These are phyloP conservation scores for Adoxophyes honmai DNA, from an alignment of 1,140 invertebrate species.

Conservation along the genomic window DNA sequence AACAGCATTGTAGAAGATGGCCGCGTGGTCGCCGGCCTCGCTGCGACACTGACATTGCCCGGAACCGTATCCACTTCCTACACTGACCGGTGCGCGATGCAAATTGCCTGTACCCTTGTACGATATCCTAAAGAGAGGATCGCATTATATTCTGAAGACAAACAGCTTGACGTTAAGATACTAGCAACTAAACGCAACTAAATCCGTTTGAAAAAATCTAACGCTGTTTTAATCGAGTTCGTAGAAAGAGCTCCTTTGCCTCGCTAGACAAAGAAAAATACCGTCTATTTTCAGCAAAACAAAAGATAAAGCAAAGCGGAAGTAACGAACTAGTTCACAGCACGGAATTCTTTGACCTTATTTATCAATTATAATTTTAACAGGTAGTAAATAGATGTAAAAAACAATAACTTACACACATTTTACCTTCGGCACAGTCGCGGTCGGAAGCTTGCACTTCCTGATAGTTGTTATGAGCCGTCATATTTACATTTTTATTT, in stretches of 20 bases:
- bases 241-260: too few species aligned
- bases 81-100: constrained; percentile 7
- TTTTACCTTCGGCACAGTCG: constrained; percentile 7
- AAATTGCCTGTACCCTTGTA: constrained; percentile 11
- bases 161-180: too few species aligned
- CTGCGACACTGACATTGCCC: constrained; percentile 11
- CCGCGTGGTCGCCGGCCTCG: constrained; percentile 1
- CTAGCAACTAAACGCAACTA: too few species aligned
- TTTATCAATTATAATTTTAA: constrained; percentile 10
- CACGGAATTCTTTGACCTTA: neutral
- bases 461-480: constrained; percentile 2
- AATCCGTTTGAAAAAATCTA: too few species aligned
- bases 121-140: constrained; percentile 3
- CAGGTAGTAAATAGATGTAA: constrained; percentile 6
- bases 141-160: neutral
- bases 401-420: constrained; percentile 13
- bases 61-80: constrained; percentile 12
- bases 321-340: neutral
- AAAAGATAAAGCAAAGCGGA: neutral
- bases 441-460: constrained; percentile 14
- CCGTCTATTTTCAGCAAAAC: too few species aligned
- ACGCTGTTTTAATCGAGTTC: too few species aligned
- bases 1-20: neutral
- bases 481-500: constrained; percentile 4
- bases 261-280: too few species aligned